A percentile compares a stretch with the other conserved stretches of the same genome.
Evolutionary conservation across 2,113 vertebrate genomes (phyloP).

Genomic region (Rhizomys pruinosus): DNA sequence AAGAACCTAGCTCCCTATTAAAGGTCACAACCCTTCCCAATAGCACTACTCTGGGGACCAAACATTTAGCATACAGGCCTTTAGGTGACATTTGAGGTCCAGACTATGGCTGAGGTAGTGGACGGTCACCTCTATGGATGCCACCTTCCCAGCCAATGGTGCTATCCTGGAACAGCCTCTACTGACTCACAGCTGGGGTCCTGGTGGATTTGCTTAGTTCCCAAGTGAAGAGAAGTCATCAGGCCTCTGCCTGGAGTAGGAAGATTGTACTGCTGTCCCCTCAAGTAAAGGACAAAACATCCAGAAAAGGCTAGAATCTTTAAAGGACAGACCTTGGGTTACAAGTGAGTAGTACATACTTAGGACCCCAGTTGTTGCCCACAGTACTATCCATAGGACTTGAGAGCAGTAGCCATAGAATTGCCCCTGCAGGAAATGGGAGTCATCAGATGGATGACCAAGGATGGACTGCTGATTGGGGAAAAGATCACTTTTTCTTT

Average conservation of each 20-base stretch:
- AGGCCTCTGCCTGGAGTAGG: background rate
- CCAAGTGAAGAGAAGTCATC: background rate
- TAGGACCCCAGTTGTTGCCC: fast-evolving
- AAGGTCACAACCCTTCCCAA: background rate
- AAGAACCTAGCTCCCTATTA: background rate
- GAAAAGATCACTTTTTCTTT: too few relatives aligned
- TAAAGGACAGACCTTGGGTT: background rate
- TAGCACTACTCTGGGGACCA: background rate
- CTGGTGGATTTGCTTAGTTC: background rate
- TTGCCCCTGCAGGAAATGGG: background rate
- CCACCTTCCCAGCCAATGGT: background rate
- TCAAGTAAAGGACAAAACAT: too few relatives aligned
- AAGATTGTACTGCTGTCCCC: background rate
- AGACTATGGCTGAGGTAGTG: background rate
- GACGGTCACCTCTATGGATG: background rate
- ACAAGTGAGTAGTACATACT: background rate
- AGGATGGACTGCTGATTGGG: background rate
- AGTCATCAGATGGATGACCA: too few relatives aligned
- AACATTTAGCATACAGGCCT: too few relatives aligned
- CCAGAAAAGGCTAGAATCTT: background rate
- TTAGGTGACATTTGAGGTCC: background rate
- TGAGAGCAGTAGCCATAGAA: background rate
- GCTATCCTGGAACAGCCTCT: fast-evolving
- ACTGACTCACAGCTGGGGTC: background rate
- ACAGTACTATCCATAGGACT: fast-evolving